These are phyloP conservation scores for Gallinago paraguaiae DNA, from an alignment of 2,113 vertebrate species.

Conservation along the genomic window DNA sequence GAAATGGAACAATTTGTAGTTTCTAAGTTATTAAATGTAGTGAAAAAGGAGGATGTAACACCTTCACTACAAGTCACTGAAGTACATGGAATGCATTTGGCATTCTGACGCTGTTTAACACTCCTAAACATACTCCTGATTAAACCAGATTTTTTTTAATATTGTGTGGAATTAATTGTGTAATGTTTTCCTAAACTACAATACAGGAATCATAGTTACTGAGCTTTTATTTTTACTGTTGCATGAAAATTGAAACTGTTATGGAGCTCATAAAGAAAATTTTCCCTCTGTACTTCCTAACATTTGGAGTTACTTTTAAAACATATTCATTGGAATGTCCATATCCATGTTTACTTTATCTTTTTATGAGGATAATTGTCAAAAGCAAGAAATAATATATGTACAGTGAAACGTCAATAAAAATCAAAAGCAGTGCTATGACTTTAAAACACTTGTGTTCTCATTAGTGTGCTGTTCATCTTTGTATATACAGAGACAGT, in stretches of 20 bases:
- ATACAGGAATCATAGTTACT: constrained; percentile 34
- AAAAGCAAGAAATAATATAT: background rate
- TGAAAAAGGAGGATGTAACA: background rate
- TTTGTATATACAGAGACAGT: background rate
- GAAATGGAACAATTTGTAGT: background rate
- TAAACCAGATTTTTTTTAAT: constrained; percentile 41
- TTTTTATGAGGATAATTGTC: background rate
- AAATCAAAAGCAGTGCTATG: background rate
- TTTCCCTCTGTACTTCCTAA: constrained; percentile 2
- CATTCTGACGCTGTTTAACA: background rate
- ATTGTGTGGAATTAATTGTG: constrained; percentile 41
- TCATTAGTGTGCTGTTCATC: background rate
- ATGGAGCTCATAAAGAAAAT: constrained; percentile 44
- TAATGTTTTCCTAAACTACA: constrained; percentile 37
- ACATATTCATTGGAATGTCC: background rate
- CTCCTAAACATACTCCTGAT: background rate
- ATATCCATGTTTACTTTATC: background rate
- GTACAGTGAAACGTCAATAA: background rate
- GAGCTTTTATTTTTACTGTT: constrained; percentile 43
- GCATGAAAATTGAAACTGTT: constrained; percentile 46
- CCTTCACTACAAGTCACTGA: background rate
- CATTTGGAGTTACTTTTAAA: constrained; percentile 8
- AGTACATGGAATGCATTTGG: background rate
- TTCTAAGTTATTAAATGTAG: background rate
- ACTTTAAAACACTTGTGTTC: background rate